Conservation (phyloP, 2,113 vertebrate species). For the Ciconia maguari region DNA sequence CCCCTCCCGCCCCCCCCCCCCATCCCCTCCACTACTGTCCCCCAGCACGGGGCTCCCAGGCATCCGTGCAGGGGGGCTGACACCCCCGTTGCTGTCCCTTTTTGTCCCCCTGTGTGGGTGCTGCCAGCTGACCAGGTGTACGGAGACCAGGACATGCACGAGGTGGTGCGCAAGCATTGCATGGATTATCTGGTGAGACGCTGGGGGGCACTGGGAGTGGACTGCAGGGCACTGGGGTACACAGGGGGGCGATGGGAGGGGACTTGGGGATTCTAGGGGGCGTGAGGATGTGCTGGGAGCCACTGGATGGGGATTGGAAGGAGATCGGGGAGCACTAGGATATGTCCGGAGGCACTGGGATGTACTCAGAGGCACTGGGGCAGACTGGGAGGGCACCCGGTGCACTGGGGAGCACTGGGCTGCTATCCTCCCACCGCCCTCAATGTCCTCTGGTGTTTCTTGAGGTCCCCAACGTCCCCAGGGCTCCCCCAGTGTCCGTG, state of each 20-base stretch:
- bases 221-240: too few relatives aligned
- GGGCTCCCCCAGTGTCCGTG: not conserved
- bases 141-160: slow-evolving; percentile 90
- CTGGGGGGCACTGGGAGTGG: not conserved
- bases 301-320: not conserved
- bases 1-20: not conserved
- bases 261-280: not conserved
- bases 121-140: slow-evolving; percentile 84
- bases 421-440: too few relatives aligned
- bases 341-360: not conserved
- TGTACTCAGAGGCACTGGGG: not conserved
- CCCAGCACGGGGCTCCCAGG: not conserved
- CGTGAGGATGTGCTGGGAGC: not conserved
- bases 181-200: slow-evolving; percentile 88
- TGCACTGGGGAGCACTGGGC: too few relatives aligned
- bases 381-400: not conserved
- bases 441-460: not conserved
- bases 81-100: not conserved
- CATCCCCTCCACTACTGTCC: too few relatives aligned
- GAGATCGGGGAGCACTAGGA: too few relatives aligned
- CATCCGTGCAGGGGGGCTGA: not conserved
- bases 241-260: too few relatives aligned
- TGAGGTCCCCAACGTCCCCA: not conserved
- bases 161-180: slow-evolving; percentile 88
- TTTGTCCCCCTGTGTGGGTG: not conserved